Conservation (phyloP, 2,797 vertebrate genomes). For the Centropyge bicolor region DNA sequence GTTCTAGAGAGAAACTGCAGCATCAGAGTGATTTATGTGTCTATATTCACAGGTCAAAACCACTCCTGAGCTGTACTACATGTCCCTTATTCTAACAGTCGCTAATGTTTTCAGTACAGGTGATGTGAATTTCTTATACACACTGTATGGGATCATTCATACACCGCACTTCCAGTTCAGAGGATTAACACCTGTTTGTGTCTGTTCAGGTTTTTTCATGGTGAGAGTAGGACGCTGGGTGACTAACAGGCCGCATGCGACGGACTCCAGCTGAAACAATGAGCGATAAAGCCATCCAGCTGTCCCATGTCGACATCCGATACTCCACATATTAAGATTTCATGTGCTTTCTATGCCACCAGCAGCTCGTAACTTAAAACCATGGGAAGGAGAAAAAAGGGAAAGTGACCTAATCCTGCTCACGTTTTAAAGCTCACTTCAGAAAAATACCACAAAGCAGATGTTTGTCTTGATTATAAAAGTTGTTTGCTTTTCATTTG, state of each 20-base stretch:
- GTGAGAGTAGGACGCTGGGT: constrained; percentile 80
- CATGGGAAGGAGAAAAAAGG: constrained; percentile 44
- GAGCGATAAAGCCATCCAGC: constrained; percentile 68
- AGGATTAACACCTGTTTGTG: constrained; percentile 49
- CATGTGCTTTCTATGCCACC: constrained; percentile 71
- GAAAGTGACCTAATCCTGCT: constrained; percentile 58
- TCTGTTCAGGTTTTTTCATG: constrained; percentile 78
- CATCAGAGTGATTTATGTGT: background rate
- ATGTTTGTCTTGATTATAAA: constrained; percentile 11
- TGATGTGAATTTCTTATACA: constrained; percentile 43
- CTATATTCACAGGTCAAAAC: constrained; percentile 77
- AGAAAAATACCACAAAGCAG: constrained; percentile 42
- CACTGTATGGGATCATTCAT: background rate
- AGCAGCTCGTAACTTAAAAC: constrained; percentile 68
- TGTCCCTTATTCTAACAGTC: constrained; percentile 78
- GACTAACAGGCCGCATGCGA: constrained; percentile 56
- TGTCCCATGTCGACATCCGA: constrained; percentile 66
- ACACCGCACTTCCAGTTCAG: constrained; percentile 2
- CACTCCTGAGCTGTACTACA: constrained; percentile 85
- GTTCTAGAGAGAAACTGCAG: background rate
- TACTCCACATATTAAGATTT: constrained; percentile 78
- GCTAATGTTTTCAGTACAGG: constrained; percentile 81
- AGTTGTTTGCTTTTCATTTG: constrained; percentile 33
- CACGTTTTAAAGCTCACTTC: constrained; percentile 44
- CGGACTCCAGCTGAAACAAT: constrained; percentile 60